Evolutionary conservation across 1,140 invertebrate genomes (phyloP).

Genomic region (Eupristina koningsbergeri): DNA sequence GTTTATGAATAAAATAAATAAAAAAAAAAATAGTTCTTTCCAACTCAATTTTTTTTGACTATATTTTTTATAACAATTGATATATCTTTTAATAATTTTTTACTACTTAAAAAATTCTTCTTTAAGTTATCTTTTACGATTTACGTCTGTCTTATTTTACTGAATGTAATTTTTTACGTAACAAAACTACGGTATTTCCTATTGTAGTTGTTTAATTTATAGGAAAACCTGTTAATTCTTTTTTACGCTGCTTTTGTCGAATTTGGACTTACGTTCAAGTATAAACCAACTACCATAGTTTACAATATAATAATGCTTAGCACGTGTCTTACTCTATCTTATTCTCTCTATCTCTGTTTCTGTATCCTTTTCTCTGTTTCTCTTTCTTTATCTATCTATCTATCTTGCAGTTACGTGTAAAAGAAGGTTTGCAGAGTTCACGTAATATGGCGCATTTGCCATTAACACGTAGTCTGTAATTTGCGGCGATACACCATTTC

Average conservation of each 20-base stretch:
- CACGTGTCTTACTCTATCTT: not conserved
- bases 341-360: not conserved
- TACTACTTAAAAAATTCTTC: not conserved
- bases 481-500: constrained; percentile 35
- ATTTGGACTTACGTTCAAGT: not conserved
- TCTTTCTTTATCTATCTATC: too few relatives aligned
- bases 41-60: not conserved
- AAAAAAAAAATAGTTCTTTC: too few relatives aligned
- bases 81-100: not conserved
- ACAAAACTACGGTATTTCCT: not conserved
- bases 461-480: constrained; percentile 40
- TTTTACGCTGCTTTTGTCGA: not conserved
- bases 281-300: constrained; percentile 15
- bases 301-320: not conserved
- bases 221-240: not conserved
- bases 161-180: not conserved
- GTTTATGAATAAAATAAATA: too few relatives aligned
- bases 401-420: too few relatives aligned
- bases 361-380: not conserved
- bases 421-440: constrained; percentile 11
- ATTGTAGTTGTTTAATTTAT: not conserved
- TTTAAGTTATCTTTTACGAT: not conserved
- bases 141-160: not conserved
- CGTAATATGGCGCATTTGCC: constrained; percentile 14
- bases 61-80: not conserved